Conservation (phyloP, 2,797 vertebrate species). For the Hydrophis major region DNA sequence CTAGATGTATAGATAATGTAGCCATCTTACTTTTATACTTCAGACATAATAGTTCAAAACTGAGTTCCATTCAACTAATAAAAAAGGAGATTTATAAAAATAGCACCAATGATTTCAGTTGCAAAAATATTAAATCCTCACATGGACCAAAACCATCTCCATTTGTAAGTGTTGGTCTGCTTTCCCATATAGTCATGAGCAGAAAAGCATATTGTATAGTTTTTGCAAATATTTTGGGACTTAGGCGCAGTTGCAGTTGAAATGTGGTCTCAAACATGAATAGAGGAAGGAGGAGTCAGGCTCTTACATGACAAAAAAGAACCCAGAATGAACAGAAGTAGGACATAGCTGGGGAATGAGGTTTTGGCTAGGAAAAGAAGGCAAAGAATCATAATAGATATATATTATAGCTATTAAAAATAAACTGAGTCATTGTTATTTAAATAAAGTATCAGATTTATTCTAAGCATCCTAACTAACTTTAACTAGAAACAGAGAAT, state of each 20-base stretch:
- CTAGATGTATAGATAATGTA: slow-evolving; percentile 19
- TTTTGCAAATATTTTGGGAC: neutral
- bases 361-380: neutral
- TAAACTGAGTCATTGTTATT: neutral
- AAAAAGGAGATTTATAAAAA: neutral
- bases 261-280: neutral
- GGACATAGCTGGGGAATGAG: neutral
- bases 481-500: neutral
- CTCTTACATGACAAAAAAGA: neutral
- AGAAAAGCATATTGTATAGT: neutral
- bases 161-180: neutral
- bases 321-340: neutral
- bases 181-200: neutral
- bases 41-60: neutral
- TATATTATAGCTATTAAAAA: neutral
- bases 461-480: neutral
- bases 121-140: slow-evolving; percentile 11
- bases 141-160: neutral
- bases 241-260: neutral
- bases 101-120: slow-evolving; percentile 18
- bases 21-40: neutral
- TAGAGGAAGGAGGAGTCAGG: neutral
- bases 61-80: neutral
- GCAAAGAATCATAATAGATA: neutral
- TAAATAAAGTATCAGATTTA: neutral